Conservation (phyloP, 2,888 invertebrate species). For the Mythimna ferrago region DNA sequence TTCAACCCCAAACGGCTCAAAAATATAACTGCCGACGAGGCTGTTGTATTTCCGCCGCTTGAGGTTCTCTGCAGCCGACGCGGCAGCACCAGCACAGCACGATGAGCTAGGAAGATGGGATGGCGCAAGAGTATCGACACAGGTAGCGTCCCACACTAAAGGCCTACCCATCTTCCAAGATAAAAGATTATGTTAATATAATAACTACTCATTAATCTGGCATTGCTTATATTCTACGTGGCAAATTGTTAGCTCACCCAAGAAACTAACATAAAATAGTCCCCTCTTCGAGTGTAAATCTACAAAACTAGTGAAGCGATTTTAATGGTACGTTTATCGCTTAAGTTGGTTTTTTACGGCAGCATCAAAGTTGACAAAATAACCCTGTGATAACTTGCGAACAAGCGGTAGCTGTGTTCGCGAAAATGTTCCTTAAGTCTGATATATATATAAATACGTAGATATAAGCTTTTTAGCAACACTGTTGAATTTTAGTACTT, state of each 20-base stretch:
- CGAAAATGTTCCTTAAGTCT: conserved; percentile 12
- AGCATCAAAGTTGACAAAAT: conserved; percentile 33
- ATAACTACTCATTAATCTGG: too few relatives aligned
- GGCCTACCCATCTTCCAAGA: too few relatives aligned
- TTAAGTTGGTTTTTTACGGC: conserved; percentile 55
- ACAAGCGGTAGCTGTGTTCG: conserved; percentile 30
- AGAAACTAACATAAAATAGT: conserved; percentile 27
- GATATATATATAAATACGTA: not conserved
- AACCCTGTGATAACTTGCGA: conserved; percentile 23
- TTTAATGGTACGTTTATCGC: conserved; percentile 48
- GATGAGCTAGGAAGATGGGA: too few relatives aligned
- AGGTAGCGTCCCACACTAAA: too few relatives aligned
- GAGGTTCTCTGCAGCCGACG: too few relatives aligned
- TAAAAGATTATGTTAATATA: too few relatives aligned
- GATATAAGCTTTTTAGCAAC: not conserved
- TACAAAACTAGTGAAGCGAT: conserved; percentile 51
- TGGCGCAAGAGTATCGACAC: too few relatives aligned
- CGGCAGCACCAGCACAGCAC: too few relatives aligned
- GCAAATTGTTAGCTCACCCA: not conserved
- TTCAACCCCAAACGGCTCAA: too few relatives aligned
- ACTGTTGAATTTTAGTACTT: not conserved
- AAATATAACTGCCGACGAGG: too few relatives aligned
- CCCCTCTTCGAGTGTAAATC: conserved; percentile 35
- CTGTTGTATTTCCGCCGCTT: too few relatives aligned
- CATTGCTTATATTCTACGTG: too few relatives aligned